Evolutionary conservation across 2,797 vertebrate species (phyloP).

Genomic region (Dallia pectoralis): DNA sequence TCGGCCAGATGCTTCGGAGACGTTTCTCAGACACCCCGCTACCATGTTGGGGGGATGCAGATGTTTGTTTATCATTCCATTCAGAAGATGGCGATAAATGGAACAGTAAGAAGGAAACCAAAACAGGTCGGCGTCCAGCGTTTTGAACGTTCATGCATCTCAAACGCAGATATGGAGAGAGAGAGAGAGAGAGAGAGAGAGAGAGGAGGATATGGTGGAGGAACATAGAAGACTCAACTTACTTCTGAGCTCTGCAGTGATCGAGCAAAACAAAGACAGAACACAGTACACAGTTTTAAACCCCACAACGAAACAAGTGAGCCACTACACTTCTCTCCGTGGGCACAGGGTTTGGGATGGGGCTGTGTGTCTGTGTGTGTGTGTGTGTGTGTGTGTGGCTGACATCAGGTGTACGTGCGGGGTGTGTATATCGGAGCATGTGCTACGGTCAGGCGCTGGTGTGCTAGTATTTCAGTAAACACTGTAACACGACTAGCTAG

Average conservation of each 20-base stretch:
- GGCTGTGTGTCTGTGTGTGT: conserved; percentile 19
- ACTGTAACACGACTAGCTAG: not conserved
- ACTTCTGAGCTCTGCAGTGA: conserved; percentile 96
- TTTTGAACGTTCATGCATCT: conserved; percentile 71
- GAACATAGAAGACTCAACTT: conserved; percentile 85
- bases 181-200: no score
- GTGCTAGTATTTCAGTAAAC: not conserved
- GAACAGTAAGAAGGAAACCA: conserved; percentile 61
- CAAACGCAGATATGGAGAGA: conserved; percentile 73
- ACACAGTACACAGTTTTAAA: conserved; percentile 85
- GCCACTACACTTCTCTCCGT: conserved; percentile 70
- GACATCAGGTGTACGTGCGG: conserved; percentile 10
- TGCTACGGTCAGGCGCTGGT: not conserved
- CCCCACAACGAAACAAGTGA: conserved; percentile 75
- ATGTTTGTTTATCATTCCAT: conserved; percentile 64
- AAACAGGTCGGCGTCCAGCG: conserved; percentile 65
- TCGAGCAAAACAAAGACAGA: conserved; percentile 87
- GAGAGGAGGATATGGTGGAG: conserved; percentile 28
- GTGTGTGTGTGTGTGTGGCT: not conserved
- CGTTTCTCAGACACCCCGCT: conserved; percentile 56
- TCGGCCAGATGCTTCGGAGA: conserved; percentile 57
- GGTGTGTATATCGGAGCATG: not conserved
- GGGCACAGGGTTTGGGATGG: conserved; percentile 55
- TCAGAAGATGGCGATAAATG: conserved; percentile 60
- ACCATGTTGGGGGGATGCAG: conserved; percentile 51